Percentiles rank a stretch among this genome's conserved stretches.
Evolutionary conservation across 2,797 vertebrate species (phyloP).

Genomic region (Selene dorsalis): DNA sequence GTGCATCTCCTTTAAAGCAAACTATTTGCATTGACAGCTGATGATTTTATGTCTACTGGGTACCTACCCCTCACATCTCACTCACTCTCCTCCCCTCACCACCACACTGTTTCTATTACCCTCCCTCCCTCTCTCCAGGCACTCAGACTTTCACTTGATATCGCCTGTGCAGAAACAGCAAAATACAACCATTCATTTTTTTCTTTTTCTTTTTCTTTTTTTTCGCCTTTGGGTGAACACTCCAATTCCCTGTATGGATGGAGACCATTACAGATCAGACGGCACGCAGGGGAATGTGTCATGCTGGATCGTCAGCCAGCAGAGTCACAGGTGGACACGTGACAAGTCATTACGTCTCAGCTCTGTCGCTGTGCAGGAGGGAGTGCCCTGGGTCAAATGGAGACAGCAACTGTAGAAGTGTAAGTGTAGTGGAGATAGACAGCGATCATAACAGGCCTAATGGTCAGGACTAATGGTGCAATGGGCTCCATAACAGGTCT

Average conservation of each 20-base stretch:
- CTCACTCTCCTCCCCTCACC: constrained; percentile 29
- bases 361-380: constrained; percentile 63
- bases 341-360: constrained; percentile 76
- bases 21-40: constrained; percentile 49
- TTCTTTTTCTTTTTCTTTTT: neutral
- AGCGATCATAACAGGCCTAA: constrained; percentile 83
- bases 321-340: constrained; percentile 73
- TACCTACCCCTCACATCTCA: constrained; percentile 34
- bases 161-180: constrained; percentile 35
- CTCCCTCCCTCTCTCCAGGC: constrained; percentile 44
- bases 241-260: constrained; percentile 64
- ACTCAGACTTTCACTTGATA: constrained; percentile 39
- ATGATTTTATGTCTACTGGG: constrained; percentile 45
- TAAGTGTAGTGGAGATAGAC: constrained; percentile 73
- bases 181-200: constrained; percentile 55
- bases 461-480: constrained; percentile 83
- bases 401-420: constrained; percentile 72
- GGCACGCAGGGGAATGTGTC: constrained; percentile 54
- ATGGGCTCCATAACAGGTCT: constrained; percentile 80
- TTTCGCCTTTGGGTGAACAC: constrained; percentile 54
- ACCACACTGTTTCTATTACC: constrained; percentile 48
- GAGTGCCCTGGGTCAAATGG: constrained; percentile 79
- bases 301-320: constrained; percentile 26
- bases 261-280: constrained; percentile 73
- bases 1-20: constrained; percentile 37